Evolutionary conservation across 2,797 vertebrate species (phyloP), one percentile per base, ranked within the genome.

Genomic region (Geotrypetes seraphini): DNA sequence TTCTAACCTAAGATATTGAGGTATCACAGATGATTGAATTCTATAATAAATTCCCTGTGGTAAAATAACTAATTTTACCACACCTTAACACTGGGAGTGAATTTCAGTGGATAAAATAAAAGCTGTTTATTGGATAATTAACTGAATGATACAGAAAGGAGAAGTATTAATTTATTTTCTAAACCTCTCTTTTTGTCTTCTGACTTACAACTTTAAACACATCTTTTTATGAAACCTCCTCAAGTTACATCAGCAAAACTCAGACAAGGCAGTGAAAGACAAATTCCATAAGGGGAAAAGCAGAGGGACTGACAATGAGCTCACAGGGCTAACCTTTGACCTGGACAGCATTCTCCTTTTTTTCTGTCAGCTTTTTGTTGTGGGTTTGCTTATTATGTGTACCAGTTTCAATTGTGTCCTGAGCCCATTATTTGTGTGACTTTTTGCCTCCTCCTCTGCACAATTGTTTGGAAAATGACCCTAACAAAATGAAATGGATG

Each of bases 321-420:
- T 81, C 79, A 82, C 75, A 85, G 73, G 56, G 44, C 49, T 77
- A 81, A 90, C 85, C 88, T 83, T 69, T 90, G 85, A 87, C 85
- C 71, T 51, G 66, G 70, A 70, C 75, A 58, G 63, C 53, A 47
- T 83, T 78, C 83, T 80, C 83, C 88, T 88, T 81, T 84, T 75
- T 80, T 57, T 70, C 42, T 46, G 28, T 36, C 11, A 23, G 34
- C 56, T 62, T 45, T 25, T 35, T 35, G 31, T 49, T 46, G 37
- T 43, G 42, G 41, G 29, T 43, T 52, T 60, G 73, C 75, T 81
- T 81, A 67, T 67, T 75, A 43, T 51, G 42, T 0, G 2, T 42
- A 53, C 42, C 55, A 68, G 64, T 65, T 83, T 78, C 65, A 61
- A 39, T 66, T 72, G 73, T 71, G 68, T 61, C 60, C 71, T 38